Evolutionary conservation across 2,888 invertebrate species (phyloP), one percentile per base, ranked within the genome.

Genomic region (Plebejus anna): DNA sequence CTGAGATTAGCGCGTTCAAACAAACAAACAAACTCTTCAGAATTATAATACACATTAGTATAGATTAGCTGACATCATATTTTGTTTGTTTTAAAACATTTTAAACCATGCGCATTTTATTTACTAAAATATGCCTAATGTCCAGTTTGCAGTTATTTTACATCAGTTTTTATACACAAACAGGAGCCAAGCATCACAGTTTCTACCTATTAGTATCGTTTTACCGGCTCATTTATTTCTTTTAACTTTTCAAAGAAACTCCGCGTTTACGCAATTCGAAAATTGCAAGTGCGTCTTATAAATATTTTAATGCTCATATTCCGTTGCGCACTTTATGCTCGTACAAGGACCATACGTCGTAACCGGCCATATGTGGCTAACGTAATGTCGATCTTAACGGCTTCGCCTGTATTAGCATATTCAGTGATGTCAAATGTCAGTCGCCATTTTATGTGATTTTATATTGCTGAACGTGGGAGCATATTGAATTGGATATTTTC

Each of bases 331-430:
- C 9, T 75, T 73, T 73, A 73, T 73, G 77, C 71, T 76, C 78
- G 76, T 71, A 78, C 76, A 78, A 78, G 78, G 76, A 75, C 75
- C 61, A 32, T 28, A 76, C 75, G 75, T 75, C 66, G 55, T 77
- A 42, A 28, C 66, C 80, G 76, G 71, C 83, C 82, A 76, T 85
- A 83, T 80, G 83, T 77, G 84, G 83, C 81, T 84, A 84, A 83
- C 83, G 75, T 83, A 86, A 86, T 83, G 84, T 83, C 83, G 83
- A 83, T 83, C 83, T 76, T 78, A 79, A 79, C 79, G 77, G 79
- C 78, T 75, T 73, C 75, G 73, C 47, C 77, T 72, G 59, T 42
- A 75, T 75, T 76, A 70, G 71, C 77, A 78, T 78, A 76, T 78
- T 70, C 78, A 77, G 76, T 76, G 75, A 76, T 79, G 78, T 79